phyloP scores from a whole-genome alignment of 2,113 vertebrate genomes.

The Odontesthes bonariensis region DNA sequence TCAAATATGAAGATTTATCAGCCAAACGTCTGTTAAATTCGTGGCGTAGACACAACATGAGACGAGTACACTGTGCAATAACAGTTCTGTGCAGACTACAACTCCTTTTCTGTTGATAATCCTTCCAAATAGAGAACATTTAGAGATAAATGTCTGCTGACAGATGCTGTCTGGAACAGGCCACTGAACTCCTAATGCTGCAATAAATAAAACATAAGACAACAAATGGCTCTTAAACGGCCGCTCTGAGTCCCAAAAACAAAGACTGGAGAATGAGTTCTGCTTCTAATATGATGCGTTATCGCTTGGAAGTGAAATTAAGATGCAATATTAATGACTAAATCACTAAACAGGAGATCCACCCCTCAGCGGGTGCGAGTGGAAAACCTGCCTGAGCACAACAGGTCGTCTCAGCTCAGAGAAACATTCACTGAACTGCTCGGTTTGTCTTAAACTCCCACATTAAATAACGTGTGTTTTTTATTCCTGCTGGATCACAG shows the following conservation, averaged over 20 bases:
- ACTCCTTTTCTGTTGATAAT: not conserved
- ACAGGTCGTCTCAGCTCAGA: not conserved
- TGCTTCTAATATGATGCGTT: not conserved
- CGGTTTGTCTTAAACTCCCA: not conserved
- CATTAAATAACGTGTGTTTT: not conserved
- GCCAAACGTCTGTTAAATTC: not conserved
- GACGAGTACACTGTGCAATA: no score
- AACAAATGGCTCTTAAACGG: slow-evolving; percentile 22
- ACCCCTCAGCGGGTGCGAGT: not conserved
- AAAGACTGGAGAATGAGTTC: slow-evolving; percentile 4
- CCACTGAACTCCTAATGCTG: slow-evolving; percentile 33
- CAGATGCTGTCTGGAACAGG: not conserved
- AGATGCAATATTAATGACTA: not conserved
- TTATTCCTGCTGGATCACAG: not conserved
- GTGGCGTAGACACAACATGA: no score
- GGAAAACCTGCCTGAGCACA: not conserved
- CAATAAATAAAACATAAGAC: slow-evolving; percentile 40
- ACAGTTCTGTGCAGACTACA: not conserved
- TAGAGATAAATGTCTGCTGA: slow-evolving; percentile 15
- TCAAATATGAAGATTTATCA: no score
- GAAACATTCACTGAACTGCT: not conserved
- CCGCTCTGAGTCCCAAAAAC: not conserved
- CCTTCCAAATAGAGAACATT: not conserved
- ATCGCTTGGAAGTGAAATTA: not conserved
- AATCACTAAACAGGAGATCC: not conserved